phyloP scores from a whole-genome alignment of 2,113 vertebrate species.

The Meriones unguiculatus region DNA sequence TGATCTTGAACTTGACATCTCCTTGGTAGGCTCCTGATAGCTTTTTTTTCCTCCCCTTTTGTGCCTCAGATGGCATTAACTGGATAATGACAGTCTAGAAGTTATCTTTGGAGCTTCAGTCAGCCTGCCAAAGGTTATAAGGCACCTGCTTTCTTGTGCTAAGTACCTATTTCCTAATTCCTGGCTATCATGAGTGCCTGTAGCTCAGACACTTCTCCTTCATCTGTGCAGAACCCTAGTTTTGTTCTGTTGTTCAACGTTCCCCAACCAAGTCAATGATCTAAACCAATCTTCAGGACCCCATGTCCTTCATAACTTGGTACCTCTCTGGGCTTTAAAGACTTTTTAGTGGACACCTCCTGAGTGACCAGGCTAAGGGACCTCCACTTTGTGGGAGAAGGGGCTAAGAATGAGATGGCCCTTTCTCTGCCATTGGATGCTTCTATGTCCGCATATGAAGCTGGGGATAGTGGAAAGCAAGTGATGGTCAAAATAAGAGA shows the following conservation, averaged over 20 bases:
- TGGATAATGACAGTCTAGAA: not conserved
- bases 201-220: not conserved
- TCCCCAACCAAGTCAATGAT: not conserved
- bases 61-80: not conserved
- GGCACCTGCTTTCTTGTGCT: not conserved
- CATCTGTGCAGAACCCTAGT: not conserved
- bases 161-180: not conserved
- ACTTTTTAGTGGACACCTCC: not conserved
- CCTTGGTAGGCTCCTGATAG: not conserved
- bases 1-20: not conserved
- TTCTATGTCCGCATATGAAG: not conserved
- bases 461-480: not conserved
- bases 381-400: not conserved
- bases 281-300: not conserved
- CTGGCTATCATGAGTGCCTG: not conserved
- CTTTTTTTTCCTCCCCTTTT: not conserved
- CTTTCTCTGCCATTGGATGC: not conserved
- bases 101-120: not conserved
- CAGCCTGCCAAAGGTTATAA: not conserved
- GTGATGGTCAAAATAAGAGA: not conserved
- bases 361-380: not conserved
- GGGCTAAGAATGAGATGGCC: not conserved
- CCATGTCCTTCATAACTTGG: not conserved
- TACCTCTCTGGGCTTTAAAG: not conserved
- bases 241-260: not conserved